Conservation (phyloP, 92 coral and sea anemone genomes). For the Blastomussa wellsi region DNA sequence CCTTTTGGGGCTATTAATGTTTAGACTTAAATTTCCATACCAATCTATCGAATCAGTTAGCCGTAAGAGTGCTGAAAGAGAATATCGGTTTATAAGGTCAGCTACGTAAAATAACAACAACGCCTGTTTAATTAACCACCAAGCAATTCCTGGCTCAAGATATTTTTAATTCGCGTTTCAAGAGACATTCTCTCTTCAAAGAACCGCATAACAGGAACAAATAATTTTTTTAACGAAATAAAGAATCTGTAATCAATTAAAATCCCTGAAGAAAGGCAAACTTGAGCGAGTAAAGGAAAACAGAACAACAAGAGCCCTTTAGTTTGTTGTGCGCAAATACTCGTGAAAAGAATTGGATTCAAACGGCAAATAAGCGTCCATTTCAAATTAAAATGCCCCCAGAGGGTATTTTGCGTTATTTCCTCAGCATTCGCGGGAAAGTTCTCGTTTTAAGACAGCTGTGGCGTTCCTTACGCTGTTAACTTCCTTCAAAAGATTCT, state of each 20-base stretch:
- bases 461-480: conserved; percentile 18
- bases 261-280: conserved; percentile 9
- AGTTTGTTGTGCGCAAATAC: conserved; percentile 11
- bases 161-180: conserved; percentile 31
- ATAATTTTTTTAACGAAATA: conserved; percentile 18
- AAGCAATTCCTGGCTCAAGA: conserved; percentile 5
- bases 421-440: conserved; percentile 38
- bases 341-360: conserved; percentile 22
- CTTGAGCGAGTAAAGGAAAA: background rate
- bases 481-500: conserved; percentile 1
- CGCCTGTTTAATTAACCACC: background rate
- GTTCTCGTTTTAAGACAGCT: conserved; percentile 18
- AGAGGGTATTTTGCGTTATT: conserved; percentile 15
- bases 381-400: conserved; percentile 32
- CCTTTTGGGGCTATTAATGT: background rate
- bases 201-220: conserved; percentile 6
- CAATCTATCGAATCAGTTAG: conserved; percentile 1
- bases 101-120: background rate
- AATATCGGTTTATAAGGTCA: background rate
- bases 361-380: conserved; percentile 14
- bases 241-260: conserved; percentile 32
- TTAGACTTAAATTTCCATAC: conserved; percentile 14
- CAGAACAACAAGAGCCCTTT: conserved; percentile 1
- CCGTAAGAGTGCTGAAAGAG: background rate
- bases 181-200: conserved; percentile 26